Evolutionary conservation across 92 coral and sea anemone species (phyloP).

Genomic region (Actinernus sp.): DNA sequence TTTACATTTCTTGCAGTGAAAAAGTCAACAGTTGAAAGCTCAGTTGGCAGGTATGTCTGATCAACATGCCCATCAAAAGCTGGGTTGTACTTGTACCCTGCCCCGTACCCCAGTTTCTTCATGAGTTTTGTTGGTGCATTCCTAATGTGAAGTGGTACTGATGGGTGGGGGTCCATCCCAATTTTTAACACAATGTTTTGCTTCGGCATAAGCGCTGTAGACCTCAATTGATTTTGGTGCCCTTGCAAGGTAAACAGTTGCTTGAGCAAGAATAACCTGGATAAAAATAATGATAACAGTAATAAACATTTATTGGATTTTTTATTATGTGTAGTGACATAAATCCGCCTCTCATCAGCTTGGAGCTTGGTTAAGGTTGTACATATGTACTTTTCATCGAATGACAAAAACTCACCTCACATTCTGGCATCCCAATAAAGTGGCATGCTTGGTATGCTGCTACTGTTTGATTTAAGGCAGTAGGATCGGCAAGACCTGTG

Average conservation of each 20-base stretch:
- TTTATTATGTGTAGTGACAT: neutral
- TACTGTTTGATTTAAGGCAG: conserved; percentile 91
- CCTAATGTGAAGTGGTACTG: conserved; percentile 93
- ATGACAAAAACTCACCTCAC: conserved; percentile 98
- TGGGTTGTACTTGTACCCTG: conserved; percentile 96
- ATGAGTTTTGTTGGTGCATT: conserved; percentile 96
- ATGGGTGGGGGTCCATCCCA: conserved; percentile 96
- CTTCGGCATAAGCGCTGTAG: conserved; percentile 85
- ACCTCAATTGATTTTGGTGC: conserved; percentile 97
- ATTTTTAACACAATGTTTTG: conserved; percentile 74
- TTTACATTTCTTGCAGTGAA: neutral
- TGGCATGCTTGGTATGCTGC: conserved; percentile 99
- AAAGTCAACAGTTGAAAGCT: conserved; percentile 78
- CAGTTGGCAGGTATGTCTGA: conserved; percentile 91
- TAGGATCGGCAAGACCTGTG: conserved; percentile 97
- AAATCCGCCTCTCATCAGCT: too few species aligned
- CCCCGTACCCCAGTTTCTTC: conserved; percentile 89
- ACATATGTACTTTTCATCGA: too few species aligned
- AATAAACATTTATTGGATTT: neutral
- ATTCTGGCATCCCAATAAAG: conserved; percentile 97
- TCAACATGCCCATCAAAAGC: conserved; percentile 82
- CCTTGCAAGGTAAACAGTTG: conserved; percentile 85
- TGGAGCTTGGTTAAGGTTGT: too few species aligned
- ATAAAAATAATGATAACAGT: neutral
- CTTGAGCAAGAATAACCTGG: conserved; percentile 97